Evolutionary conservation across 30 jellyfish, hydroid and myxozoan genomes (phyloP), one percentile per base, ranked within the genome.

Genomic region (Rhopilema esculentum): DNA sequence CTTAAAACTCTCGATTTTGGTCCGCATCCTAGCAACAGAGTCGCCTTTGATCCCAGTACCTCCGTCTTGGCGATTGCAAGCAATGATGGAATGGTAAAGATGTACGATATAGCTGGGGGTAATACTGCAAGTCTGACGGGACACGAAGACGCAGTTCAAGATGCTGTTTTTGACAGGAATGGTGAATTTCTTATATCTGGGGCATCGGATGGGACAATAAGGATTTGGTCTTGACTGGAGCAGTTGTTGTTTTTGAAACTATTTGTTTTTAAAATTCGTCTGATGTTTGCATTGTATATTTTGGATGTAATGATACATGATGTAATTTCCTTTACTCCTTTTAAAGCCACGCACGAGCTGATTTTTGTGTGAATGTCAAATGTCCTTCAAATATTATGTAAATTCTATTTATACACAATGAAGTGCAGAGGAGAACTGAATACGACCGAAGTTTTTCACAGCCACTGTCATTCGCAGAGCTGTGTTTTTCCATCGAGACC

Each of bases 21-120:
- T 0, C 99, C 99, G 40, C 99, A 94, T 76, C 97, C 99, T 24
- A 91, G 85, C 20, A 94, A 94, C 74, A 79, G 92, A 49, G 97
- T 94, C 6, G 99, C 97, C n/a, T 94, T 94, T 67, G 99, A 94
- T 62, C 97, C 99, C 21, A 95, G 96, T 49, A 76, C 97, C 17
- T 65, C 95, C 20, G 97, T 94, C 4, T 48, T 94, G 65, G 99
- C 99, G 0, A 88, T 90, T 22, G 97, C 97, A 19, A 82, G 96
- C 75, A 94, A 94, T 61, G 99, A 94, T 94, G 97, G 97, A 0
- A 72, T 87, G 84, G 91, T 89, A 27, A 94, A 87, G 66, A 94
- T 94, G 88, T 89, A 89, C 68, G 97, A 89, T 24, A 79, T 94
- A 20, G 81, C 77, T 52, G 91, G 90, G 48, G 95, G 91, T 48